phyloP scores from a whole-genome alignment of 37 sponge, comb jelly and placozoan genomes.

The Mnemiopsis leidyi region DNA sequence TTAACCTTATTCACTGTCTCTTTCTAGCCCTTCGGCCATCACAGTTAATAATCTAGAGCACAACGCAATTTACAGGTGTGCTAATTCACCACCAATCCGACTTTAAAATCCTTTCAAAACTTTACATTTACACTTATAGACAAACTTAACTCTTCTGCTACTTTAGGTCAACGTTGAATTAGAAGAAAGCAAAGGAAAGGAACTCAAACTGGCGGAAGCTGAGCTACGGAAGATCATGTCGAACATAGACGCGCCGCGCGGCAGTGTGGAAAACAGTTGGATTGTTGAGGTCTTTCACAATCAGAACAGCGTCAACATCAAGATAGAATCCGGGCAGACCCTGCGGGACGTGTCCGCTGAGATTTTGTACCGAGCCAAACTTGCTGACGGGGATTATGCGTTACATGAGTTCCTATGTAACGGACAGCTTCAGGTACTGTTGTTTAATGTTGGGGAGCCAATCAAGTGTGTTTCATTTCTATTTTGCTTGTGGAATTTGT shows the following conservation, averaged over 20 bases:
- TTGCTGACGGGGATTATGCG: conserved; percentile 15
- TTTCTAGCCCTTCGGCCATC: neutral
- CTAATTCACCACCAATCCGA: no score
- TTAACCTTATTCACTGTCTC: neutral
- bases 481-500: no score
- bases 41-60: neutral
- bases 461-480: no score
- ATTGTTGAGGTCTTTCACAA: conserved; percentile 30
- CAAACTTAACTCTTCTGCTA: no score
- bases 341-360: conserved; percentile 22
- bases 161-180: conserved; percentile 4
- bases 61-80: no score
- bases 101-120: no score
- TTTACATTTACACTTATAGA: no score
- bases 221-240: conserved; percentile 23
- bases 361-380: neutral
- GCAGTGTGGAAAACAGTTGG: conserved; percentile 22
- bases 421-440: conserved; percentile 4
- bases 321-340: conserved; percentile 33
- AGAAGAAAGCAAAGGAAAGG: conserved; percentile 10
- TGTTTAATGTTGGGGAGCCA: no score
- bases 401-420: conserved; percentile 46
- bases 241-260: neutral
- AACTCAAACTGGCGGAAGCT: conserved; percentile 6
- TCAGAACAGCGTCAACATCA: conserved; percentile 37